Evolutionary conservation across 1,140 invertebrate genomes (phyloP).

Genomic region (Holotrichia oblita): DNA sequence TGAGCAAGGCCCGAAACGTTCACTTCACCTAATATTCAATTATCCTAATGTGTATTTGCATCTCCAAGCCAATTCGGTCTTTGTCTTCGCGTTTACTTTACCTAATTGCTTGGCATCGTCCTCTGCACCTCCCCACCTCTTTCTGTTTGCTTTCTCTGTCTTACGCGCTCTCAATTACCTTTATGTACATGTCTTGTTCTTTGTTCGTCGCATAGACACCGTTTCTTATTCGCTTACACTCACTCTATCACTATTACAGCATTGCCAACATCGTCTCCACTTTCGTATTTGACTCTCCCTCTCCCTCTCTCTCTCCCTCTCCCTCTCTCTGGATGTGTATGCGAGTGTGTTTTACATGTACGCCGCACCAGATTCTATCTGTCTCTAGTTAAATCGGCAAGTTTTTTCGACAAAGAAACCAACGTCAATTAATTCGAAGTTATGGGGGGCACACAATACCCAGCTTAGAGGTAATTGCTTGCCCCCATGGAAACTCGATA

Average conservation of each 20-base stretch:
- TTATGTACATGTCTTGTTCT: conserved; percentile 40
- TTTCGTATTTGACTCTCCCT: background rate
- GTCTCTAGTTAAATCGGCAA: conserved; percentile 47
- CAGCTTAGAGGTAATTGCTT: conserved; percentile 36
- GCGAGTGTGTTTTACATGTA: conserved; percentile 44
- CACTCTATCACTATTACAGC: conserved; percentile 44
- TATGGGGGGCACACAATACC: conserved; percentile 44
- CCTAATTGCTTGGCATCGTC: conserved; percentile 58
- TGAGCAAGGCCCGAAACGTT: conserved; percentile 60
- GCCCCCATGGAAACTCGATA: conserved; percentile 38
- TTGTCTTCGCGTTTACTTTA: conserved; percentile 59
- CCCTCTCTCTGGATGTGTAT: background rate
- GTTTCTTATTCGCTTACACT: background rate
- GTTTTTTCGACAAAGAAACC: conserved; percentile 45
- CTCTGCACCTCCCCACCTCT: conserved; percentile 23
- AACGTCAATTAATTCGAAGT: conserved; percentile 51
- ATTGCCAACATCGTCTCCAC: conserved; percentile 41
- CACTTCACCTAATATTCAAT: conserved; percentile 62
- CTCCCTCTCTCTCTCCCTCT: background rate
- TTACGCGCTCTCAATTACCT: conserved; percentile 40
- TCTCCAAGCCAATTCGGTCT: conserved; percentile 55
- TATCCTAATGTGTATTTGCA: conserved; percentile 62
- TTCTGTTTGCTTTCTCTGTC: conserved; percentile 44
- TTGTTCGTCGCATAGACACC: background rate
- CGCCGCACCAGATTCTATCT: conserved; percentile 48